Percentiles rank a stretch among this genome's conserved stretches.
These are phyloP conservation scores for Rhabdomys dilectus DNA, from an alignment of 2,113 vertebrate genomes.

Conservation along the genomic window DNA sequence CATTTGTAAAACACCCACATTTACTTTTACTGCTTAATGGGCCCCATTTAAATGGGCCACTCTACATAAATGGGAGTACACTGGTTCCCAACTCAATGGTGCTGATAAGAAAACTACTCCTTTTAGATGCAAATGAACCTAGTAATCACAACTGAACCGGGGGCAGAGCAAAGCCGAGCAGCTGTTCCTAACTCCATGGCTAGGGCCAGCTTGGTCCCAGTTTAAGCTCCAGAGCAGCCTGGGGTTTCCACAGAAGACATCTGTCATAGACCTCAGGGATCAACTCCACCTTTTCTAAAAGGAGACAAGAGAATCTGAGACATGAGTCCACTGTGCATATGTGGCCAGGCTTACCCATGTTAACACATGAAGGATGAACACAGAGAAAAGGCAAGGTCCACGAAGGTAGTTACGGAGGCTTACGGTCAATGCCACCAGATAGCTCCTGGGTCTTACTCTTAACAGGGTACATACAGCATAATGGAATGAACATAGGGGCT, in stretches of 20 bases:
- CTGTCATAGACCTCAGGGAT: neutral
- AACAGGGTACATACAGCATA: accelerated
- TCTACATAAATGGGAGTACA: conserved; percentile 78
- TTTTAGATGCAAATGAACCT: conserved; percentile 83
- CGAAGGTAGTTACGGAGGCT: accelerated
- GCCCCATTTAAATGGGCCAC: conserved; percentile 81
- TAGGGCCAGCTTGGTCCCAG: conserved; percentile 53
- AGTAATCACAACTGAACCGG: conserved; percentile 82
- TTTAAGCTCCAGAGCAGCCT: conserved; percentile 4
- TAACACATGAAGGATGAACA: neutral
- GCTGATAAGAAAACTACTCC: conserved; percentile 82
- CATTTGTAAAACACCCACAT: conserved; percentile 85
- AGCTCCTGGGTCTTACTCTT: neutral
- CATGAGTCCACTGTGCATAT: no score
- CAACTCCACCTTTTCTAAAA: neutral
- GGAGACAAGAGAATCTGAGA: neutral
- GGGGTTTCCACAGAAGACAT: conserved; percentile 40
- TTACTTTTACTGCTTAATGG: conserved; percentile 83
- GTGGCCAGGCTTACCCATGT: no score
- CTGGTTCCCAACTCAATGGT: conserved; percentile 81
- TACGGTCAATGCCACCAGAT: neutral
- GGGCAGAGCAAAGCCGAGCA: conserved; percentile 64
- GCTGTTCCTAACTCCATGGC: conserved; percentile 69
- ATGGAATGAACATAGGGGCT: neutral
- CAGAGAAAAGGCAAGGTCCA: neutral